Base-by-base conservation (phyloP, 1,140 invertebrate species). In the Lutraria rhynchaena region DNA sequence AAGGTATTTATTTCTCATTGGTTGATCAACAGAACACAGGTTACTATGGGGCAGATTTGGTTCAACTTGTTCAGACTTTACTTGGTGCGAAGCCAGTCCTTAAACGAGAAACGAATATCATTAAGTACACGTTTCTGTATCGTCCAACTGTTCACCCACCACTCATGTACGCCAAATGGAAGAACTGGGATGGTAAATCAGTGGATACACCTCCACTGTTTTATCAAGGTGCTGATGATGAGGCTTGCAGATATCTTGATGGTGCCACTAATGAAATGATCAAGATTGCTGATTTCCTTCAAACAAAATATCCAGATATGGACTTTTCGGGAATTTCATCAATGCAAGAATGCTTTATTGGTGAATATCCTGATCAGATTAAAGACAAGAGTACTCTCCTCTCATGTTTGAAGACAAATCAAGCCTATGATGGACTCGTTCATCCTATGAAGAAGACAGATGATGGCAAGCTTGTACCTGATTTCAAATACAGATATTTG, bases 121-220 rank as follows among this genome's bases (percentile, higher is more conserved):
- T 90, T 1, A 86, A 89, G 55, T 69, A 85, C 19, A 76, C 65
- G 61, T 70, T 89, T 3, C 81, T 85, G 78, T 75, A 85, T 4
- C 83, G 86, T 33, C 73, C 83, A n/a, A 86, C 82, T 49, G 44
- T 90, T 49, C 83, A 87, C 49, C 86, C 88, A 11, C 83, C 85
- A 0, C 84, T 89, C 17, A 76, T 89, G 44, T 86, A 87, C 35
- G 85, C 83, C 0, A 80, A 77, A 11, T 90, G 88, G 88, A 84
- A 76, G 27, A 81, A 88, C 41, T 90, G 89, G 89, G 84, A 90
- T 69, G 84, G 86, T 17, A 84, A 88, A 76, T 81, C 87, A 1
- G 27, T 90, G 9, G 19, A 61, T 0, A 61, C 87, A 35, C 63
- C 58, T 33, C 88, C 88, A 3, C 67, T 87, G 0, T 90, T 89